Percentiles rank a stretch among this genome's conserved stretches.
Conservation (phyloP, 2,888 invertebrate species). For the Philereme vetulata region DNA sequence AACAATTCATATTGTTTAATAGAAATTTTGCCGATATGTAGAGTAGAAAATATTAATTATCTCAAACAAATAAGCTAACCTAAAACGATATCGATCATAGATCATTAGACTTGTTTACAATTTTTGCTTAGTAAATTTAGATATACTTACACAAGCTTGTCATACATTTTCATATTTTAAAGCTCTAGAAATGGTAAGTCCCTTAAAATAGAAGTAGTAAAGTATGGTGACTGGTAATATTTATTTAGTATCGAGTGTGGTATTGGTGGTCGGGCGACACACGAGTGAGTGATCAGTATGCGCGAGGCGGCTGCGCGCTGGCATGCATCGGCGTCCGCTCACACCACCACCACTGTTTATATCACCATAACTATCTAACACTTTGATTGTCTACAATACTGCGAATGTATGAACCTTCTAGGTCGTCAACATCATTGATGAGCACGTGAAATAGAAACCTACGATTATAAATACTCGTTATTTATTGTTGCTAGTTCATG, state of each 20-base stretch:
- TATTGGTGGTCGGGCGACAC: slow-evolving; percentile 41
- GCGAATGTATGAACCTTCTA: slow-evolving; percentile 22
- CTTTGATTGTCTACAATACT: slow-evolving; percentile 32
- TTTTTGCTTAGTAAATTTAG: no score
- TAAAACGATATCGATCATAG: no score
- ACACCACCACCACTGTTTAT: slow-evolving; percentile 50
- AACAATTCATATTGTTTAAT: no score
- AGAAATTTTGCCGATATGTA: no score
- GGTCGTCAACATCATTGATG: neutral
- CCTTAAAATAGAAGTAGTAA: neutral
- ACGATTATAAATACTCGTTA: no score
- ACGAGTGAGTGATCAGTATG: slow-evolving; percentile 68
- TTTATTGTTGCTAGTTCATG: no score
- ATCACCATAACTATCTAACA: slow-evolving; percentile 46
- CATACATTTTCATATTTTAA: neutral
- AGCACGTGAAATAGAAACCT: neutral
- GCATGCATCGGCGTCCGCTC: slow-evolving; percentile 76
- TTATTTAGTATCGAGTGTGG: slow-evolving; percentile 10
- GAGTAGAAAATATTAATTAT: no score
- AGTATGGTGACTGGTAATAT: slow-evolving; percentile 1
- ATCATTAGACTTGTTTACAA: no score
- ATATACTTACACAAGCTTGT: no score
- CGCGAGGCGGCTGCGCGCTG: slow-evolving; percentile 67
- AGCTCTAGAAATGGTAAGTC: neutral
- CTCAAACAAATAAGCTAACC: no score